Conservation (phyloP, 2,888 invertebrate species). For the Aphelenchoides bicaudatus region DNA sequence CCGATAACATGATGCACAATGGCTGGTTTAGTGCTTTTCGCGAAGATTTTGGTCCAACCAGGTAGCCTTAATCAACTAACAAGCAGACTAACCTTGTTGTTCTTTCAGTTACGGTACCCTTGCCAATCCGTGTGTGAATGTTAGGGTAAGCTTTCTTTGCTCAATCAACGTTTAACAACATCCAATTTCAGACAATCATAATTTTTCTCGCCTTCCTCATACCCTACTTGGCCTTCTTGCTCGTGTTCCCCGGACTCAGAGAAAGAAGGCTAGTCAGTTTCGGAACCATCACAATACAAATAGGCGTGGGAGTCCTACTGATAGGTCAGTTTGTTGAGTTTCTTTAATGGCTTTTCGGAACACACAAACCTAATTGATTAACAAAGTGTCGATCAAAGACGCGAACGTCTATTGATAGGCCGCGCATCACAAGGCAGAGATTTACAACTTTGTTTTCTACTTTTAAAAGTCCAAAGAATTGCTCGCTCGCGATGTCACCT, state of each 20-base stretch:
- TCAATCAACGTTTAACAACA: not conserved
- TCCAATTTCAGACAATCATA: conserved; percentile 34
- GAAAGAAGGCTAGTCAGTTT: conserved; percentile 50
- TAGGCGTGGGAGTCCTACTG: conserved; percentile 47
- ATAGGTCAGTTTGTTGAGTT: conserved; percentile 37
- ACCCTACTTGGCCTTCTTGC: conserved; percentile 52
- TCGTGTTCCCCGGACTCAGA: conserved; percentile 54
- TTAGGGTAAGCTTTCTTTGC: conserved; percentile 28
- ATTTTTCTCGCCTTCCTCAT: conserved; percentile 47
- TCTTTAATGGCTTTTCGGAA: not conserved
- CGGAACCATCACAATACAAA: conserved; percentile 43
- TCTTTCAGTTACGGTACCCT: conserved; percentile 19
- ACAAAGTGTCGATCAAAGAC: too few species aligned
- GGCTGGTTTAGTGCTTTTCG: conserved; percentile 40
- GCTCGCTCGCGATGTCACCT: too few species aligned
- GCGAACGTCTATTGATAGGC: too few species aligned
- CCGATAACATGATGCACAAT: not conserved
- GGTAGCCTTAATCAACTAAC: conserved; percentile 20
- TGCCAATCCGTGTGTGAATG: conserved; percentile 25
- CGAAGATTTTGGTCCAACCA: conserved; percentile 28
- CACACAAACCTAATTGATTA: not conserved
- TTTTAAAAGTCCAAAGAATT: too few species aligned
- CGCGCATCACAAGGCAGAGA: too few species aligned
- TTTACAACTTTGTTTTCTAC: too few species aligned
- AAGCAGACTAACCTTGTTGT: conserved; percentile 9